Evolutionary conservation across 2,797 vertebrate species (phyloP), one percentile per base, ranked within the genome.

Genomic region (Smutsia gigantea): DNA sequence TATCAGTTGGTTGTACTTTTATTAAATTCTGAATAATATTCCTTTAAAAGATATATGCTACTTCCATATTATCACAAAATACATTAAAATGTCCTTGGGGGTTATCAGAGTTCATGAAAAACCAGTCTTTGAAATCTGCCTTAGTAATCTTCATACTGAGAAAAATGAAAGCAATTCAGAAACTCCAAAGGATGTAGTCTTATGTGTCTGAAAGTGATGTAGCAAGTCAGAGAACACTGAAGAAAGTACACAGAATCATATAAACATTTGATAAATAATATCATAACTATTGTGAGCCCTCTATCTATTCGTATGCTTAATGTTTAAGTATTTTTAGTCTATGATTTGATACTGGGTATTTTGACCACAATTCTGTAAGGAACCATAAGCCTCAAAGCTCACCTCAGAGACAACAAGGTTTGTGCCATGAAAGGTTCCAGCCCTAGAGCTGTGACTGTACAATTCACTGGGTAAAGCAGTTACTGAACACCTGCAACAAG

Each of bases 61-160:
- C 72, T 92, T 96, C 5, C 7, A 23, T 55, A 85, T 79, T 95
- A 31, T 87, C 53, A 93, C 74, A 89, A 85, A 89, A 63, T 49
- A 82, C 53, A 37, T 37, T 96, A 61, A 89, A 81, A 94, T 92
- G 18, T 0, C 9, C 15, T 93, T 11, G 18, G 59, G 12, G 37
- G 29, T 14, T 63, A 55, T 2, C 25, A 69, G 25, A 94, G 39
- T 83, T 94, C 25, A 64, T 74, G 42, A 93, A 91, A 63, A 96
- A 37, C 12, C 9, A 59, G 9, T 46, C 61, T 72, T 79, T 72
- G 29, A 85, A 83, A 89, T 5, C 13, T 74, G 19, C 12, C 87
- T 0, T 75, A 86, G 42, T 57, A 39, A 82, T 37, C 12, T 64
- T 34, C 34, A 66, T 29, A n/a, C 5, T n/a, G 68, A 31, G 5